Base-by-base conservation (phyloP, 2,888 invertebrate species). In the Tyria jacobaeae region DNA sequence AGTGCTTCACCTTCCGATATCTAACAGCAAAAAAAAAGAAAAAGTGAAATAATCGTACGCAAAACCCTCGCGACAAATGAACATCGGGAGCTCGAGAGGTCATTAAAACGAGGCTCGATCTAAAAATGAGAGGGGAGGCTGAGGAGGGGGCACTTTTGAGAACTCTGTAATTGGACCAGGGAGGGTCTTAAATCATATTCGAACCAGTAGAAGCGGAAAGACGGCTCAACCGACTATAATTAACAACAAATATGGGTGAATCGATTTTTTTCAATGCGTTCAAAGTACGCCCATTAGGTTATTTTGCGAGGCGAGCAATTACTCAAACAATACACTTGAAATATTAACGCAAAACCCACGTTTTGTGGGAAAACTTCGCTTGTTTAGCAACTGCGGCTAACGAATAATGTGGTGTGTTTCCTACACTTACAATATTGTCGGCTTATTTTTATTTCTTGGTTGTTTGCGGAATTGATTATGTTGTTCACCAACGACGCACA, bases 231-330 rank as follows among this genome's bases (percentile, higher is more conserved):
- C 90, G 90, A 87, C 89, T 86, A 92, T 94, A 93, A 94, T 94
- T 93, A 93, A 93, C 92, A 92, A 92, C 93, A 93, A 93, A 94
- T 94, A 91, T 93, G 93, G 91, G 91, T 89, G 88, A 91, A 93
- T 93, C 92, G 93, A 92, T 92, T 90, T 89, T 44, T 89, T 82
- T 76, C 75, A 74, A 68, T 78, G 78, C 72, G 79, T 73, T 81
- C 73, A 74, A 80, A 85, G 86, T 83, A 81, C 86, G 85, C 83
- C 87, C 85, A 87, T 89, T 88, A 87, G 83, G 86, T 87, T 87
- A 86, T 84, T 85, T 86, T 76, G 86, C 86, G 81, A 80, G 79
- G 84, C 85, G 85, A 86, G 86, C 91, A 91, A 91, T 93, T 89
- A 90, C 90, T 84, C 83, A 84, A 85, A 89, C 87, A 88, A 86